Evolutionary conservation across 2,113 vertebrate species (phyloP).

Genomic region (Nymphicus hollandicus): DNA sequence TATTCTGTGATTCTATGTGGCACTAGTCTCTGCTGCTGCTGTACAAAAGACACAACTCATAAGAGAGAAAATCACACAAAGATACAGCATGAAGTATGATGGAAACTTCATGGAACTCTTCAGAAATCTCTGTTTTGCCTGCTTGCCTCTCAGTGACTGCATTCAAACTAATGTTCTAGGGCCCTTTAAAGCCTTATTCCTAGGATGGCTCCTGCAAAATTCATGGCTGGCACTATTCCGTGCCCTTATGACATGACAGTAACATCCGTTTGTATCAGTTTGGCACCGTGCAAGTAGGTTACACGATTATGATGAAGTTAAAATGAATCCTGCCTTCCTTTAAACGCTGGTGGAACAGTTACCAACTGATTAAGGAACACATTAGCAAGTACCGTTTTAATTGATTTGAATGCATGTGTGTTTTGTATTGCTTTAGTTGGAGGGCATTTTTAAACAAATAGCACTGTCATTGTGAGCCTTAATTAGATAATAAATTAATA

Average conservation of each 20-base stretch:
- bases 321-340: slow-evolving; percentile 49
- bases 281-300: slow-evolving; percentile 21
- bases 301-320: slow-evolving; percentile 12
- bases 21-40: background rate
- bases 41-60: background rate
- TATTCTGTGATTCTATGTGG: background rate
- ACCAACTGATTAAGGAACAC: slow-evolving; percentile 67
- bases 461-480: slow-evolving; percentile 66
- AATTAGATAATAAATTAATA: slow-evolving; percentile 83
- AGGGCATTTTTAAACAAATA: slow-evolving; percentile 79
- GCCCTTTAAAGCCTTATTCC: background rate
- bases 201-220: slow-evolving; percentile 40
- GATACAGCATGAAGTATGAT: rapidly evolving
- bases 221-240: slow-evolving; percentile 22
- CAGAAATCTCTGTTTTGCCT: background rate
- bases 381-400: slow-evolving; percentile 63
- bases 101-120: background rate
- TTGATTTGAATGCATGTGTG: slow-evolving; percentile 70
- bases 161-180: background rate
- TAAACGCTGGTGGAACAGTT: background rate
- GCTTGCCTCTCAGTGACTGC: background rate
- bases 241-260: slow-evolving; percentile 17
- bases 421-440: slow-evolving; percentile 71
- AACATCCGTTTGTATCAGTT: slow-evolving; percentile 37
- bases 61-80: background rate